phyloP scores from a whole-genome alignment of 1,140 invertebrate genomes.

The Wiebesia pumilae region DNA sequence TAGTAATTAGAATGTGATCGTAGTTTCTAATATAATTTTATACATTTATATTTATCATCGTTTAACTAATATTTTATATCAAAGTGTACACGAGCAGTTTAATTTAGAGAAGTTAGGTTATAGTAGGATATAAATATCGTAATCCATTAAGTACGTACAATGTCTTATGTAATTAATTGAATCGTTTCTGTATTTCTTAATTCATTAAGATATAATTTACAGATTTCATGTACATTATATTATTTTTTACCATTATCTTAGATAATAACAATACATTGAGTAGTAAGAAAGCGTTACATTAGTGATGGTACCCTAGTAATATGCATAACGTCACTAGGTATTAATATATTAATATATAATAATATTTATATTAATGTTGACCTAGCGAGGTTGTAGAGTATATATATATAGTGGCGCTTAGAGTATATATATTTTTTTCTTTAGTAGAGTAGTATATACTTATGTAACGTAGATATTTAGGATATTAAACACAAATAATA shows the following conservation, averaged over 20 bases:
- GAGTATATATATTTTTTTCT: conserved; percentile 55
- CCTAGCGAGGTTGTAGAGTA: conserved; percentile 31
- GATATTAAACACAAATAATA: conserved; percentile 61
- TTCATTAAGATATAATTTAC: too few species aligned
- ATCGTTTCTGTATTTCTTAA: conserved; percentile 17
- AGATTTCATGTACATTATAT: conserved; percentile 14
- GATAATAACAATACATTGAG: conserved; percentile 33
- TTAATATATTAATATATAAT: conserved; percentile 5
- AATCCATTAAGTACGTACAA: conserved; percentile 29
- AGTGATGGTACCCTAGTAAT: conserved; percentile 32
- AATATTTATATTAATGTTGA: conserved; percentile 17
- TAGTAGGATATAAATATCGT: conserved; percentile 27
- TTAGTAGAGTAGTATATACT: conserved; percentile 65
- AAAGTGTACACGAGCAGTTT: conserved; percentile 47
- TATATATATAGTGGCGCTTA: conserved; percentile 45
- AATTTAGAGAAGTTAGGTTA: conserved; percentile 43
- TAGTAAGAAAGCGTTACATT: conserved; percentile 35
- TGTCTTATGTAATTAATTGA: conserved; percentile 32
- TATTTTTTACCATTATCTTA: conserved; percentile 35
- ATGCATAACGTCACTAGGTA: conserved; percentile 40
- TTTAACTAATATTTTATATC: not conserved
- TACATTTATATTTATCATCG: not conserved
- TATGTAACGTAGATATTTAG: conserved; percentile 69
- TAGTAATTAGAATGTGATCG: not conserved
- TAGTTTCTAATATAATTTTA: not conserved